Conservation (phyloP, 1,140 invertebrate species). For the Forficula auricularia region DNA sequence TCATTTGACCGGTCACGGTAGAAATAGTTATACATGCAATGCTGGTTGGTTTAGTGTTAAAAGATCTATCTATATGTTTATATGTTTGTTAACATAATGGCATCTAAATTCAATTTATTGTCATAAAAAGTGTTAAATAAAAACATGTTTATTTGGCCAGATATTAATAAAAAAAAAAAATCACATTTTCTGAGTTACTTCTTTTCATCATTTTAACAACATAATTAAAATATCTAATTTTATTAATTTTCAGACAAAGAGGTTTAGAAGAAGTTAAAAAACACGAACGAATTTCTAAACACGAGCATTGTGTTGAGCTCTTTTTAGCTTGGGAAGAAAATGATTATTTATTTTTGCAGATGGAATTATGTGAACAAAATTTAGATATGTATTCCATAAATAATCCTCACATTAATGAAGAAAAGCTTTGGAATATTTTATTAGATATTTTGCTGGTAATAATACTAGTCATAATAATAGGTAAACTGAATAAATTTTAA, state of each 20-base stretch:
- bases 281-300: conserved; percentile 44
- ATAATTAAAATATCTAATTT: not conserved
- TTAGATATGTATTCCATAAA: conserved; percentile 27
- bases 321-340: conserved; percentile 58
- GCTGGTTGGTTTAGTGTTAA: too few relatives aligned
- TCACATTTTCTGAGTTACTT: too few relatives aligned
- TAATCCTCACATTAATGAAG: conserved; percentile 27
- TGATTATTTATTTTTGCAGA: conserved; percentile 48
- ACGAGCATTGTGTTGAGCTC: conserved; percentile 49
- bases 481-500: not conserved
- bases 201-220: too few relatives aligned
- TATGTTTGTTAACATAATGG: too few relatives aligned
- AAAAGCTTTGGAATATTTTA: conserved; percentile 24
- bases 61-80: too few relatives aligned
- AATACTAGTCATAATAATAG: not conserved
- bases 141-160: too few relatives aligned
- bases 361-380: conserved; percentile 44
- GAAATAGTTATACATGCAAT: too few relatives aligned
- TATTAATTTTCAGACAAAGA: conserved; percentile 24
- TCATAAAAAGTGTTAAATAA: too few relatives aligned
- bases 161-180: too few relatives aligned
- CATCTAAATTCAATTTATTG: too few relatives aligned
- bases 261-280: conserved; percentile 50
- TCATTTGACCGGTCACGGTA: too few relatives aligned
- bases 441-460: conserved; percentile 23